Conservation (phyloP, 2,888 invertebrate species). For the Thyatira batis region DNA sequence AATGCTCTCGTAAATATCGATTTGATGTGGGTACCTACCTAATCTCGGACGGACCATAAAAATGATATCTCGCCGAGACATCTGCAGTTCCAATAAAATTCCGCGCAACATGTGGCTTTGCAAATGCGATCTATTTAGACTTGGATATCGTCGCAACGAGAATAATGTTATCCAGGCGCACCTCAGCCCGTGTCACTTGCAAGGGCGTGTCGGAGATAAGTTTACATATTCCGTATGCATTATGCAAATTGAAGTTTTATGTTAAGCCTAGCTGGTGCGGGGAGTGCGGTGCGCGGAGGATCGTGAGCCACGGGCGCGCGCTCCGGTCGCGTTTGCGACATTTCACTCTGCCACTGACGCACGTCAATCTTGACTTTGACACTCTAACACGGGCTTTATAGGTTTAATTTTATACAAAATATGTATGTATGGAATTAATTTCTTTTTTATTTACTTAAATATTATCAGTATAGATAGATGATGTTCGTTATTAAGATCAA, state of each 20-base stretch:
- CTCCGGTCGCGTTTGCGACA: slow-evolving; percentile 46
- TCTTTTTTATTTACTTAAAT: no score
- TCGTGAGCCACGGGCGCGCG: slow-evolving; percentile 21
- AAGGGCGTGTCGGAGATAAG: slow-evolving; percentile 79
- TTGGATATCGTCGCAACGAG: slow-evolving; percentile 72
- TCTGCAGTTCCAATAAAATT: slow-evolving; percentile 54
- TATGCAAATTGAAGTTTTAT: slow-evolving; percentile 81
- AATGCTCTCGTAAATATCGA: slow-evolving; percentile 33
- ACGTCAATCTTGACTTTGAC: slow-evolving; percentile 46
- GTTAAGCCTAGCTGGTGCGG: slow-evolving; percentile 67
- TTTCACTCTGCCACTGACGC: slow-evolving; percentile 55
- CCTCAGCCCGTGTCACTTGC: slow-evolving; percentile 74
- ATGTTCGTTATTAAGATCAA: no score
- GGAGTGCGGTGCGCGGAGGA: slow-evolving; percentile 23
- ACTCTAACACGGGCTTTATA: slow-evolving; percentile 29
- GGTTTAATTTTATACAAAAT: no score
- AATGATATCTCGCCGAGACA: slow-evolving; percentile 43
- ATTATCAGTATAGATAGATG: no score
- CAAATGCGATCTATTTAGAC: slow-evolving; percentile 75
- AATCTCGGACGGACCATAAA: slow-evolving; percentile 22
- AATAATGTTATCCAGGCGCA: slow-evolving; percentile 79
- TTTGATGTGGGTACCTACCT: slow-evolving; percentile 27
- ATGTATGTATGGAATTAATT: no score
- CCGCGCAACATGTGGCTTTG: slow-evolving; percentile 56
- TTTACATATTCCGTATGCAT: slow-evolving; percentile 81